Conservation (phyloP, 1,140 invertebrate genomes). For the Heliothis virescens region DNA sequence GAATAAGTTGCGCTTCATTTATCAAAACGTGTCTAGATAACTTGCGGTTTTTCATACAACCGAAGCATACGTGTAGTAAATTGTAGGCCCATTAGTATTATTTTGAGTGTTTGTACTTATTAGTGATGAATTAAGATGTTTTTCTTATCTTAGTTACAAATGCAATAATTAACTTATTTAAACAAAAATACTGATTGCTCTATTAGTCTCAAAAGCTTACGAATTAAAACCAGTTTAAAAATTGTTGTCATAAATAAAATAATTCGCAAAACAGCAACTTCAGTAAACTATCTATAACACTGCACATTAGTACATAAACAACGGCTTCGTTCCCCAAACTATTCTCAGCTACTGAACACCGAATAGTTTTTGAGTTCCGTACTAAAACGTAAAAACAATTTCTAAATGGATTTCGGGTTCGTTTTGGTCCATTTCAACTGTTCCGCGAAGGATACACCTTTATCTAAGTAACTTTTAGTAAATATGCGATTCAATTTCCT, state of each 20-base stretch:
- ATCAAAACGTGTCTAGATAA: no score
- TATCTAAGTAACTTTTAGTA: neutral
- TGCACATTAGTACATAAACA: conserved; percentile 37
- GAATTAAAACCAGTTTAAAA: neutral
- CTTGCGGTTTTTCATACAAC: no score
- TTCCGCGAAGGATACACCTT: conserved; percentile 4
- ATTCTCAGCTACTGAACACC: conserved; percentile 30
- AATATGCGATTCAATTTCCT: conserved; percentile 3
- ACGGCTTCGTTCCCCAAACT: conserved; percentile 3
- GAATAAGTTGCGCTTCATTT: neutral
- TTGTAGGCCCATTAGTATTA: no score
- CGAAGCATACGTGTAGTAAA: no score
- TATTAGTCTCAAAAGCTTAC: neutral
- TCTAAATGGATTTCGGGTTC: conserved; percentile 39
- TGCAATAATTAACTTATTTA: no score
- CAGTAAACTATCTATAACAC: conserved; percentile 16
- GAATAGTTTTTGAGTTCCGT: conserved; percentile 35
- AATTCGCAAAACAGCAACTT: conserved; percentile 19
- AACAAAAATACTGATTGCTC: neutral
- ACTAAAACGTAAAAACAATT: conserved; percentile 44
- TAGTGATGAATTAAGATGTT: no score
- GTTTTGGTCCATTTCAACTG: conserved; percentile 19
- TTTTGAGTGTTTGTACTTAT: no score
- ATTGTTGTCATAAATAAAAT: conserved; percentile 13
- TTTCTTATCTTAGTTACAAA: no score